Percentiles rank a stretch among this genome's conserved stretches.
Evolutionary conservation across 2,797 vertebrate genomes (phyloP).

Genomic region (Hoplostethus atlanticus): DNA sequence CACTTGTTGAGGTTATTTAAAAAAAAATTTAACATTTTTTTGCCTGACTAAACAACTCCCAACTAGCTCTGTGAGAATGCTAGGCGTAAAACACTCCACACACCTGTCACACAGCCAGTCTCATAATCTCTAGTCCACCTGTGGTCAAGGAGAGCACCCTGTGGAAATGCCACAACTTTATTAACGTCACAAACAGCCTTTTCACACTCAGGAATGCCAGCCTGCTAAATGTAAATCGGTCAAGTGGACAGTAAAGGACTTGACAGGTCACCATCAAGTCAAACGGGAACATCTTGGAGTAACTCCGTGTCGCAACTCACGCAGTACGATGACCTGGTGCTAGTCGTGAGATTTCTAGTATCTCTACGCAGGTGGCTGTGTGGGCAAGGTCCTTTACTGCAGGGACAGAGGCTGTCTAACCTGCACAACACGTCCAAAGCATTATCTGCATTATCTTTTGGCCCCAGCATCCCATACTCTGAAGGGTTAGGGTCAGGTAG

Average conservation of each 20-base stretch:
- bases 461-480: no score
- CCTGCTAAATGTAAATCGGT: background rate
- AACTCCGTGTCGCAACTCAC: no score
- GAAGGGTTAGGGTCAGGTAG: no score
- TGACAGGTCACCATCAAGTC: background rate
- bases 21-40: slow-evolving; percentile 56
- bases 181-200: slow-evolving; percentile 9
- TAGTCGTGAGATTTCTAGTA: no score
- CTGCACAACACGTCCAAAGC: no score
- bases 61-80: background rate
- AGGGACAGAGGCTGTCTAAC: no score
- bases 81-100: background rate
- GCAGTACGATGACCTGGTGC: no score
- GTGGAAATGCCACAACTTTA: background rate
- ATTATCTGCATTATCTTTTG: no score
- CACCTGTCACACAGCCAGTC: background rate
- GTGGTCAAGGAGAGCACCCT: no score
- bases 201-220: slow-evolving; percentile 9
- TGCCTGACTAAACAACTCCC: slow-evolving; percentile 11
- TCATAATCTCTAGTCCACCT: background rate
- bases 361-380: no score
- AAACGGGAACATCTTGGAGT: no score
- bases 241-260: background rate
- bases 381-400: no score
- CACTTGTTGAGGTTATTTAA: slow-evolving; percentile 49